Evolutionary conservation across 1,140 invertebrate species (phyloP).

Genomic region (Neocloeon triangulifer): DNA sequence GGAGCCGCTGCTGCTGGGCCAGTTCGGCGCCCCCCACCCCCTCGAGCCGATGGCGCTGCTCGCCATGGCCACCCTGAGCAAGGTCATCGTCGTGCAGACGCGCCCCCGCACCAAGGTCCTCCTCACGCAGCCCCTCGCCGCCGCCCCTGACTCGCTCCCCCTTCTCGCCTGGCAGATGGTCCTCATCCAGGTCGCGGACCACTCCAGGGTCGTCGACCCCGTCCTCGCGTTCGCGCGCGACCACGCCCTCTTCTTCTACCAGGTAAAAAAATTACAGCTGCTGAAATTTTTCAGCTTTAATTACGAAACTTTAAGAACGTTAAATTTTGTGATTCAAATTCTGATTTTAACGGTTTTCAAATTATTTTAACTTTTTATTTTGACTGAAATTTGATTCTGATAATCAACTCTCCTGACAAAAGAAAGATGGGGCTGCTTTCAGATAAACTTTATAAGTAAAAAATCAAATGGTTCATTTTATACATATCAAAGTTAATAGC

Average conservation of each 20-base stretch:
- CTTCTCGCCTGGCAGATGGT: slow-evolving; percentile 83
- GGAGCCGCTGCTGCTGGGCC: slow-evolving; percentile 47
- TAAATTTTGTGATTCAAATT: neutral
- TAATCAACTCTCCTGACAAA: no score
- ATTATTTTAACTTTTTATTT: no score
- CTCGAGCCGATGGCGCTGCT: slow-evolving; percentile 55
- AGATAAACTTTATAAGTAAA: no score
- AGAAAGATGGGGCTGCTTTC: no score
- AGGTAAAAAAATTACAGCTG: no score
- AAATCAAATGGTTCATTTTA: no score
- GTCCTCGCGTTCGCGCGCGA: slow-evolving; percentile 71
- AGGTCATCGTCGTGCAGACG: slow-evolving; percentile 72
- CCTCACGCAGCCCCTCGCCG: slow-evolving; percentile 32
- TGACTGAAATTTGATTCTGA: no score
- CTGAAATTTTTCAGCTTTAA: slow-evolving; percentile 3
- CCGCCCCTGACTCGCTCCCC: slow-evolving; percentile 45
- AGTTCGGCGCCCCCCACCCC: slow-evolving; percentile 25
- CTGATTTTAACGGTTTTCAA: no score
- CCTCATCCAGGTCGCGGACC: slow-evolving; percentile 50
- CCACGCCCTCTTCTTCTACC: slow-evolving; percentile 57
- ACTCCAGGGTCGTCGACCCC: slow-evolving; percentile 48
- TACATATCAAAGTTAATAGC: no score
- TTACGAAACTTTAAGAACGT: neutral
- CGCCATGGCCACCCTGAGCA: slow-evolving; percentile 80
- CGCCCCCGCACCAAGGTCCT: slow-evolving; percentile 47